phyloP scores from a whole-genome alignment of 2,797 vertebrate genomes.

The Characodon lateralis region DNA sequence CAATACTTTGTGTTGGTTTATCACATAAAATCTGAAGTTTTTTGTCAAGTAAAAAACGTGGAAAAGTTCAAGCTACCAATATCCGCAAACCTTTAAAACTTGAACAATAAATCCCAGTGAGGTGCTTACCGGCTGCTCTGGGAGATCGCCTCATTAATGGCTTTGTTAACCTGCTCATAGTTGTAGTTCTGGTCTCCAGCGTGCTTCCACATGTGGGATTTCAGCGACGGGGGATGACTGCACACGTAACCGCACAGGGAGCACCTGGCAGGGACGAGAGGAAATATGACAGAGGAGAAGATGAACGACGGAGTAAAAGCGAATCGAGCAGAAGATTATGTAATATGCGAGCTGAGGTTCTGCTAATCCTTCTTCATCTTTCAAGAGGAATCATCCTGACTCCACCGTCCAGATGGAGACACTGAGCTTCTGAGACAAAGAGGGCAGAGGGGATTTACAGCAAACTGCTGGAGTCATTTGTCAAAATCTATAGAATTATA shows the following conservation, averaged over 20 bases:
- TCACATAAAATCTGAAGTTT: not conserved
- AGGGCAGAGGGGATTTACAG: constrained; percentile 36
- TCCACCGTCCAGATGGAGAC: constrained; percentile 24
- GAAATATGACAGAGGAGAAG: not conserved
- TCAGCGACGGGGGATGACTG: constrained; percentile 96
- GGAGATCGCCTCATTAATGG: constrained; percentile 95
- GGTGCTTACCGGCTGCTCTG: constrained; percentile 90
- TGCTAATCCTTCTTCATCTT: constrained; percentile 53
- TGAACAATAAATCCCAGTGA: not conserved
- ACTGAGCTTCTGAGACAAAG: constrained; percentile 34
- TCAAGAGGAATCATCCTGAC: constrained; percentile 58
- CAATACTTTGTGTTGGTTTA: not conserved
- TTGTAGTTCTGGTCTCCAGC: constrained; percentile 99
- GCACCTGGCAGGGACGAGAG: constrained; percentile 81
- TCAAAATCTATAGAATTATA: constrained; percentile 43
- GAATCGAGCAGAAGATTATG: constrained; percentile 44
- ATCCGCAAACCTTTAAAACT: not conserved
- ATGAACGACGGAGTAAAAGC: constrained; percentile 22
- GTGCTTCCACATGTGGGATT: constrained; percentile 99
- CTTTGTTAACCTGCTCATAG: constrained; percentile 98
- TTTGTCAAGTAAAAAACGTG: not conserved
- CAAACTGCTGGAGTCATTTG: constrained; percentile 21
- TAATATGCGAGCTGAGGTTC: constrained; percentile 45
- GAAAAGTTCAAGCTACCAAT: not conserved
- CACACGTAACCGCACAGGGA: constrained; percentile 98